Evolutionary conservation across 1,140 invertebrate species (phyloP).

Genomic region (Drosophila sucinea): DNA sequence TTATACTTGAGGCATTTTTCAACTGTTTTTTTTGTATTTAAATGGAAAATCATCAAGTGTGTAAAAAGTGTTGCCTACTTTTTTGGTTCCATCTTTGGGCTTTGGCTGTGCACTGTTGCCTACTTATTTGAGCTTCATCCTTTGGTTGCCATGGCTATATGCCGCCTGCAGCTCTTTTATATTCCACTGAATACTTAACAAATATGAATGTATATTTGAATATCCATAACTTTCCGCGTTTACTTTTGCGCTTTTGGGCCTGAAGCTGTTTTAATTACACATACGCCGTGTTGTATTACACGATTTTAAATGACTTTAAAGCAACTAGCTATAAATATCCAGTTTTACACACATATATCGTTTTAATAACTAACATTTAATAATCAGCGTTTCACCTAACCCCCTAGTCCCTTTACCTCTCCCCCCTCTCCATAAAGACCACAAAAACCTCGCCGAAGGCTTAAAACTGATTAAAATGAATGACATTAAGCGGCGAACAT

Average conservation of each 20-base stretch:
- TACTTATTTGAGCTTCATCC: not conserved
- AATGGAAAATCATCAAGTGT: too few species aligned
- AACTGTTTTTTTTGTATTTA: too few species aligned
- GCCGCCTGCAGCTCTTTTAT: not conserved
- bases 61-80: constrained; percentile 5
- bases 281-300: constrained; percentile 29
- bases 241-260: constrained; percentile 7
- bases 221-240: not conserved
- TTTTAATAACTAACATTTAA: constrained; percentile 71
- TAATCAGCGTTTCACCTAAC: constrained; percentile 5
- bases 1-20: too few species aligned
- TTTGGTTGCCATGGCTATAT: not conserved
- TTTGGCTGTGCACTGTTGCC: not conserved
- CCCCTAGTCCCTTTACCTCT: constrained; percentile 1
- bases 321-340: constrained; percentile 14
- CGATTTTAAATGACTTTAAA: constrained; percentile 36
- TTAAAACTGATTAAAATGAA: constrained; percentile 82
- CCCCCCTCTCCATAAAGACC: constrained; percentile 40
- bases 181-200: not conserved
- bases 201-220: not conserved
- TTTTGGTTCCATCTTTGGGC: not conserved
- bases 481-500: constrained; percentile 77
- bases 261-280: constrained; percentile 38
- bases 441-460: constrained; percentile 59
- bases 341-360: constrained; percentile 35